Conservation (phyloP, 2,113 vertebrate species). For the Turnix velox region DNA sequence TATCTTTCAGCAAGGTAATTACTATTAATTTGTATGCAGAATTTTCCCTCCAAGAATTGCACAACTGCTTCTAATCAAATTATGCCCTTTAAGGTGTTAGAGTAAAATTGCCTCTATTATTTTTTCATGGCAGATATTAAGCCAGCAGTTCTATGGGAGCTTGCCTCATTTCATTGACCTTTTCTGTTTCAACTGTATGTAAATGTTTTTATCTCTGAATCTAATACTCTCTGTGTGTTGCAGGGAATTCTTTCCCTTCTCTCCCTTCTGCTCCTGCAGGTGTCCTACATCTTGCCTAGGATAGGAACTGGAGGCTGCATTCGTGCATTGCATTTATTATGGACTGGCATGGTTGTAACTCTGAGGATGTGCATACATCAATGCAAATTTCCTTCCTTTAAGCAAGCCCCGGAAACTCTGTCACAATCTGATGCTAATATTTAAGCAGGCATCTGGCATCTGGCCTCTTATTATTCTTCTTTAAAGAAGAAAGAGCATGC, state of each 20-base stretch:
- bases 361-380: neutral
- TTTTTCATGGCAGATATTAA: slow-evolving; percentile 46
- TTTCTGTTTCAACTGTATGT: neutral
- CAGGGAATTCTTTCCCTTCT: neutral
- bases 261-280: neutral
- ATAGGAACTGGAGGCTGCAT: neutral
- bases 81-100: neutral
- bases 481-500: slow-evolving; percentile 5
- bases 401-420: slow-evolving; percentile 5
- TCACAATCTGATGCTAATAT: neutral
- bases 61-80: slow-evolving; percentile 54
- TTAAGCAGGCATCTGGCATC: neutral
- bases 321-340: neutral
- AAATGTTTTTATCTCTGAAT: neutral
- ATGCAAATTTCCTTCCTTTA: slow-evolving; percentile 24
- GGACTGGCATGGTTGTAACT: neutral
- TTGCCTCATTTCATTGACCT: neutral
- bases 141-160: slow-evolving; percentile 29
- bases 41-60: slow-evolving; percentile 29
- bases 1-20: slow-evolving; percentile 26
- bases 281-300: neutral
- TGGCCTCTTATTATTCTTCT: neutral
- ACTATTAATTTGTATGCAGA: neutral
- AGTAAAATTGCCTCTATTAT: slow-evolving; percentile 45
- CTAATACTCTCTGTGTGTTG: neutral